Base-by-base conservation (phyloP, 2,113 vertebrate species). In the Cairina moschata region DNA sequence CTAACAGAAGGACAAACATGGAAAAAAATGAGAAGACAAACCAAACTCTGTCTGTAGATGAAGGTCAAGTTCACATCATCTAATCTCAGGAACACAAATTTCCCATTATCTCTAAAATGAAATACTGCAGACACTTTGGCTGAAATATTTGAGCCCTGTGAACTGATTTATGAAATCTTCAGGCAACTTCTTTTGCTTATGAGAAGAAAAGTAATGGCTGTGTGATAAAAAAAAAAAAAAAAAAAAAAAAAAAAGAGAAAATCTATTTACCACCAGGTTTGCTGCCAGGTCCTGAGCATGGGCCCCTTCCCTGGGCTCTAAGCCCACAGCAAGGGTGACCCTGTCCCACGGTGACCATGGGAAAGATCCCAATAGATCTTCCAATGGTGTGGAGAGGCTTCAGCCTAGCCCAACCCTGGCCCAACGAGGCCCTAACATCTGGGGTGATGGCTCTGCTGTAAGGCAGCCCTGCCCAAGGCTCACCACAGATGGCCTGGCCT, bases 281-380 rank as follows among this genome's bases (percentile, higher is more conserved):
- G 18, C 8, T 12, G 28, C 26, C 56, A 81, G 25, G n/a, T 26
- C 14, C 36, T 59, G 28, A 15, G 23, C 46, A n/a, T 46, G 46
- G 46, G 46, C 48, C 8, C 4, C 17, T 38, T 29, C 46, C 42
- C 46, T 1, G 0, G 55, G 6, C n/a, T 78, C 23, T 29, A 44
- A 31, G 34, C 25, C 1, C 40, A 28, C 38, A 18, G 17, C 2
- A 1, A 25, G 32, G 21, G 22, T 1, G 1, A 32, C 16, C 67
- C 16, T 2, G 1, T 50, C 17, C 29, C 2, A 0, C 5, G 8
- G 31, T 52, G 36, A 20, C 4, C 3, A 1, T 5, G 38, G n/a
- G 56, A 20, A 14, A 17, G 15, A 10, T 12, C 50, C 25, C 32
- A 8, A 6, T 8, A 36, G 26, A 16, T 12, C 8, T 11, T 40